These are phyloP conservation scores for Anableps anableps DNA, from an alignment of 2,797 vertebrate species.

Conservation along the genomic window DNA sequence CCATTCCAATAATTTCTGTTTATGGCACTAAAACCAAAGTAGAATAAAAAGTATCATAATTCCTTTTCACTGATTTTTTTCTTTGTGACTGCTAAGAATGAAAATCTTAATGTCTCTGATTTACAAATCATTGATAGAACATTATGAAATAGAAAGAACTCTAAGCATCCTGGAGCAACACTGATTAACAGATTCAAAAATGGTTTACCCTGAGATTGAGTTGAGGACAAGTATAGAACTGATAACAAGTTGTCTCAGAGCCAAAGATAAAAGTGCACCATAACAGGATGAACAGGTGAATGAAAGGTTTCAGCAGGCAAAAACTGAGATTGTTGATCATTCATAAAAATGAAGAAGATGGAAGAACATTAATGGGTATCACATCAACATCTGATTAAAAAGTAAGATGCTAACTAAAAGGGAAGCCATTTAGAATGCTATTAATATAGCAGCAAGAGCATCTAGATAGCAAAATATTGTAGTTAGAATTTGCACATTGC, in stretches of 20 bases:
- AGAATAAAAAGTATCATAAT: background rate
- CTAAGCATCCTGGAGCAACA: background rate
- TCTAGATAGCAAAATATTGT: background rate
- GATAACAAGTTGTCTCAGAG: background rate
- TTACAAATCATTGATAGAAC: background rate
- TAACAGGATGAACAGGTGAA: background rate
- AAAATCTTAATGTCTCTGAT: background rate
- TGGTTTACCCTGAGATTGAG: background rate
- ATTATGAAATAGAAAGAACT: background rate
- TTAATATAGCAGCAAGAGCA: background rate
- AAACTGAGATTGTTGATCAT: background rate
- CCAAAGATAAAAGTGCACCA: background rate
- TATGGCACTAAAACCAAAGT: background rate
- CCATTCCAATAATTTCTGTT: slow-evolving; percentile 24
- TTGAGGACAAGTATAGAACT: background rate
- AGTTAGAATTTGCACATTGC: background rate
- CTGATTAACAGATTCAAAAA: background rate
- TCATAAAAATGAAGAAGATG: background rate
- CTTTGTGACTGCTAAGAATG: background rate
- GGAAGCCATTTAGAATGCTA: background rate
- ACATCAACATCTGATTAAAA: background rate
- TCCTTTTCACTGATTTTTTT: background rate
- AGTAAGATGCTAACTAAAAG: background rate
- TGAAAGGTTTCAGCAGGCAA: background rate
- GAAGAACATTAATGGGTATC: background rate